phyloP scores from a whole-genome alignment of 2,113 vertebrate genomes.

The Oreochromis aureus region DNA sequence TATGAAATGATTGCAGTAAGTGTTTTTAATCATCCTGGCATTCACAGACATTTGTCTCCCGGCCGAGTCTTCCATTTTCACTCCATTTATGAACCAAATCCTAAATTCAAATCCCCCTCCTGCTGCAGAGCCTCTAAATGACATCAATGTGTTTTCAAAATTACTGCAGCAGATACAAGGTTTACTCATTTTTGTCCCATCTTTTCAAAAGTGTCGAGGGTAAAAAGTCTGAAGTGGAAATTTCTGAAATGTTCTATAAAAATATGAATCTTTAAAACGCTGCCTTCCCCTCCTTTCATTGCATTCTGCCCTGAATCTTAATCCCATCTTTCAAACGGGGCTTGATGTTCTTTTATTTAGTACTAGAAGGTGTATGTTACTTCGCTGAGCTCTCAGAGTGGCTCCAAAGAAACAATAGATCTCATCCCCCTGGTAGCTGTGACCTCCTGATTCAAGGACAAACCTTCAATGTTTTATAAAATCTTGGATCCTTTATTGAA shows the following conservation, averaged over 20 bases:
- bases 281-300: background rate
- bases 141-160: background rate
- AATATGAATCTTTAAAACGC: background rate
- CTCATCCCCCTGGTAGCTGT: background rate
- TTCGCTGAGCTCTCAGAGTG: background rate
- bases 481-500: background rate
- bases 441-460: background rate
- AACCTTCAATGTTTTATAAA: background rate
- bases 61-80: background rate
- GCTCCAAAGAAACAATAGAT: background rate
- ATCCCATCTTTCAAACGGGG: background rate
- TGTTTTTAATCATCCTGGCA: background rate
- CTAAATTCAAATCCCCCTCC: background rate
- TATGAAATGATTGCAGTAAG: background rate
- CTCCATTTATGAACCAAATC: background rate
- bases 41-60: rapidly evolving
- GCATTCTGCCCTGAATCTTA: background rate
- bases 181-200: background rate
- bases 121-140: background rate
- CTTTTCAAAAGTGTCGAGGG: background rate
- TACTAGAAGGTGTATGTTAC: background rate
- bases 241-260: background rate
- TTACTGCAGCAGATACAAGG: background rate
- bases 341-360: background rate
- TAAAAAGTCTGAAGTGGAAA: background rate